Conservation (phyloP, 2,113 vertebrate species). For the Cyanoderma ruficeps region DNA sequence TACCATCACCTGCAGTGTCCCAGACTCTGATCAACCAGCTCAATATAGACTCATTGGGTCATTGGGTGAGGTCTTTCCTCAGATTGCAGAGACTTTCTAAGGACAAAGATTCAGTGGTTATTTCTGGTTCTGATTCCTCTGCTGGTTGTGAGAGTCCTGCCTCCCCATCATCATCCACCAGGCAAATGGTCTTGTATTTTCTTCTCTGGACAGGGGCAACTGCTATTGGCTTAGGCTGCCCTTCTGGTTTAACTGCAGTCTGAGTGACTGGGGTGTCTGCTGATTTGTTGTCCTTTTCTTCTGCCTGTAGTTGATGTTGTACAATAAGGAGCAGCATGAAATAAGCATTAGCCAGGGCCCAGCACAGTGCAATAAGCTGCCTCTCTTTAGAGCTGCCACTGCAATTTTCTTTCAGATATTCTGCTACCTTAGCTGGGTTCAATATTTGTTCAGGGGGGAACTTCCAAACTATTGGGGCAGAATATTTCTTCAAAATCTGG, state of each 20-base stretch:
- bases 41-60: too few species aligned
- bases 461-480: not conserved
- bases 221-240: not conserved
- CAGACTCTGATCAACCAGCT: too few species aligned
- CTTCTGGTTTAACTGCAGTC: not conserved
- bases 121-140: too few species aligned
- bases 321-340: not conserved
- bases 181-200: not conserved
- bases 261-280: not conserved
- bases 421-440: not conserved
- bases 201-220: not conserved
- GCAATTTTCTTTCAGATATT: not conserved
- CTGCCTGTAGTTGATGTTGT: not conserved
- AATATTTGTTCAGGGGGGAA: not conserved
- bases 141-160: not conserved
- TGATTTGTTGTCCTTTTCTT: not conserved
- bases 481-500: not conserved
- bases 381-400: not conserved
- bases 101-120: too few species aligned
- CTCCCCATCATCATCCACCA: not conserved
- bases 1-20: too few species aligned
- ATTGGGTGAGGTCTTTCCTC: too few species aligned
- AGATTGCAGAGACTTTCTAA: too few species aligned
- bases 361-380: not conserved
- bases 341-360: not conserved